phyloP scores from a whole-genome alignment of 1,140 invertebrate genomes.

The Aradophagus sp. region DNA sequence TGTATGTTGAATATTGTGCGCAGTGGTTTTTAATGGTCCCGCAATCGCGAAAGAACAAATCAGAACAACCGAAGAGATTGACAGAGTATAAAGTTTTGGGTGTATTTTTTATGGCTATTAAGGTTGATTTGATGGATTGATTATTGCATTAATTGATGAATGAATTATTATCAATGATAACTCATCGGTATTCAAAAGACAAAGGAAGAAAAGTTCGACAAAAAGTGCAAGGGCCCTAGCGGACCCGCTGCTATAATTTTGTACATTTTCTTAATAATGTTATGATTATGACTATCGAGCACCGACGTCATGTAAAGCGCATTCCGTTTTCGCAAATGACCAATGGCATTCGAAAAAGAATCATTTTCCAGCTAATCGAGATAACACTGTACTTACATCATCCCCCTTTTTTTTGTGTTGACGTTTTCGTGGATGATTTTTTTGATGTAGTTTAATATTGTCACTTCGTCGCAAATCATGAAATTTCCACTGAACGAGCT shows the following conservation, averaged over 20 bases:
- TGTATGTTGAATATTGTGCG: conserved; percentile 73
- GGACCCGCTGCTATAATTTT: conserved; percentile 25
- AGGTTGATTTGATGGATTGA: neutral
- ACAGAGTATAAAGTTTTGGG: conserved; percentile 28
- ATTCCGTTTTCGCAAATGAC: conserved; percentile 7
- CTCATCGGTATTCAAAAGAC: conserved; percentile 20
- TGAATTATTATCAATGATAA: conserved; percentile 53
- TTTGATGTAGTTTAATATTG: conserved; percentile 17
- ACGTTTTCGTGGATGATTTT: too few relatives aligned
- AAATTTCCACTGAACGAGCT: conserved; percentile 36
- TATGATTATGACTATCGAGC: conserved; percentile 29
- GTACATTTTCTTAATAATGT: conserved; percentile 32
- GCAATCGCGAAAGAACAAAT: conserved; percentile 28
- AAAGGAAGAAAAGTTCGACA: conserved; percentile 5
- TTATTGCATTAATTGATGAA: conserved; percentile 34
- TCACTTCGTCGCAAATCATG: conserved; percentile 15
- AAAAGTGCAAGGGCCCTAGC: neutral
- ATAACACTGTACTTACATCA: too few relatives aligned
- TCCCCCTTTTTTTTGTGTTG: too few relatives aligned
- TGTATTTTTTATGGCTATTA: conserved; percentile 51
- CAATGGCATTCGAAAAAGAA: conserved; percentile 9
- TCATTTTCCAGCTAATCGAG: conserved; percentile 21
- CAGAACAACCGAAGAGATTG: conserved; percentile 3
- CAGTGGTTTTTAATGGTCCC: conserved; percentile 61
- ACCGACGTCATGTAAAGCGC: conserved; percentile 8